Evolutionary conservation across 2,797 vertebrate species (phyloP), one percentile per base, ranked within the genome.

Genomic region (Intellagama lesueurii): DNA sequence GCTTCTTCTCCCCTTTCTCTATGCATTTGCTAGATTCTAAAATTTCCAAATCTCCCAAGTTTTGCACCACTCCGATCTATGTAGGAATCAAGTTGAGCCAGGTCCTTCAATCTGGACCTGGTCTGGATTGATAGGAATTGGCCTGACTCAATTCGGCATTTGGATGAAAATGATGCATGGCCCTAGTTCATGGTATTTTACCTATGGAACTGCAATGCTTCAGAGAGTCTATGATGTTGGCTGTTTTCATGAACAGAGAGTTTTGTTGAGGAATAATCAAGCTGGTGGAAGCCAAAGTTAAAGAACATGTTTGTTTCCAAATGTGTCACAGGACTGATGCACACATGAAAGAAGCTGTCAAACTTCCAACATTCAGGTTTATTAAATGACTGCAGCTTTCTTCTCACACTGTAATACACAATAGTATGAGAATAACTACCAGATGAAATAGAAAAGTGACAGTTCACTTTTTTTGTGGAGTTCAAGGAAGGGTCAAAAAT

Each of bases 201-300:
- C 17, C 3, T 0, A 56, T 40, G 11, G 86, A 56, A 73, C 6
- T 24, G 0, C 5, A 68, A 8, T 6, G 64, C 86, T 83, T 40
- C 60, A 70, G 11, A 70, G 52, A 79, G 83, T 70, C 32, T 82
- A 22, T 80, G 16, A 0, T 73, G 44, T 69, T 12, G 24, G 64
- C 66, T 70, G 82, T 32, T 84, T 89, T 84, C 64, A 56, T 79
- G 75, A 89, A 40, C 70, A 47, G 72, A 84, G 32, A 44, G 56
- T 89, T 84, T 89, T 30, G 84, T 35, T 60, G 30, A 66, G 73
- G 85, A 89, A 52, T 0, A 81, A 19, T 73, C 28, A 89, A 77
- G 17, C 4, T 49, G 84, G 52, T 66, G 7, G 75, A 30, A 89
- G 30, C 24, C 86, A 56, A 11, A 44, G 80, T 28, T 28, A 92